Percentiles rank a stretch among this genome's conserved stretches.
Conservation (phyloP, 2,113 vertebrate genomes). For the Illadopsis cleaveri region DNA sequence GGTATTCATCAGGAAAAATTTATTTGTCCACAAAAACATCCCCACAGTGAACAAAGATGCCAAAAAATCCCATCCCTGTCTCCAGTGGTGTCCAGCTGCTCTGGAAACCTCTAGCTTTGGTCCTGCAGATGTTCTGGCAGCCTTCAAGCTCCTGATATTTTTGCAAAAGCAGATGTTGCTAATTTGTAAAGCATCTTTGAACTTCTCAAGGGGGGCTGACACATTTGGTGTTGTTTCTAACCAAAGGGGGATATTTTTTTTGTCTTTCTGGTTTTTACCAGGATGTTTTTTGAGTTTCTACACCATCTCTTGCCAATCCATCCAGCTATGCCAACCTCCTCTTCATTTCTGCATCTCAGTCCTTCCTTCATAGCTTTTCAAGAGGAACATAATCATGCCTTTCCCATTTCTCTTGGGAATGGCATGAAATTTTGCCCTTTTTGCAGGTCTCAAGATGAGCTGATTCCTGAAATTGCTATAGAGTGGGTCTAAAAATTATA, state of each 20-base stretch:
- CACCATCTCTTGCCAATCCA: not conserved
- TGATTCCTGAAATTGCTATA: not conserved
- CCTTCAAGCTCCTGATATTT: not conserved
- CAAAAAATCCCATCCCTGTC: not conserved
- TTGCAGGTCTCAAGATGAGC: not conserved
- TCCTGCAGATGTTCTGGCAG: not conserved
- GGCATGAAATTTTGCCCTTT: not conserved
- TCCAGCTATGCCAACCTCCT: not conserved
- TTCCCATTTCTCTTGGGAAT: not conserved
- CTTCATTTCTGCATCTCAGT: not conserved
- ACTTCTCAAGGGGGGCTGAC: not conserved
- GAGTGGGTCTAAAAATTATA: not conserved
- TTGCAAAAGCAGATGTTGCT: not conserved
- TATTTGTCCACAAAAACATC: not conserved
- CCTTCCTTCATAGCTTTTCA: fast-evolving
- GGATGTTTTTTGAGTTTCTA: not conserved
- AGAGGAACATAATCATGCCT: not conserved
- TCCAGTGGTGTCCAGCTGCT: not conserved
- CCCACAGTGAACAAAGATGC: not conserved
- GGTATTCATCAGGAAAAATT: not conserved
- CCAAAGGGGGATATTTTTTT: not conserved
- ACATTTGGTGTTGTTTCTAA: not conserved
- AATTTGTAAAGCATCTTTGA: not conserved
- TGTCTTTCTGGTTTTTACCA: not conserved
- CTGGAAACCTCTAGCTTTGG: not conserved